Percentiles rank a stretch among this genome's conserved stretches.
Conservation (phyloP, 2,888 invertebrate genomes). For the Nasonia oneida region DNA sequence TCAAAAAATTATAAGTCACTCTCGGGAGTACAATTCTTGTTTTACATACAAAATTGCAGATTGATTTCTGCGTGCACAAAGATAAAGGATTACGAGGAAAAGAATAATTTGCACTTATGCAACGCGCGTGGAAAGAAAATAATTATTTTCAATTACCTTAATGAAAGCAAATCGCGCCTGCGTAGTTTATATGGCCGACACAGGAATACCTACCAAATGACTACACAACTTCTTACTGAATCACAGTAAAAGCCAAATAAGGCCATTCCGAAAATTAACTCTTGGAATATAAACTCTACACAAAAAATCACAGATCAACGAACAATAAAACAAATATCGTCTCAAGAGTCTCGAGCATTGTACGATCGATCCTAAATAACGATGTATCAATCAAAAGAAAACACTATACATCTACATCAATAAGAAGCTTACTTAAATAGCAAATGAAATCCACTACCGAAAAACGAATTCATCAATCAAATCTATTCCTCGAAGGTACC, state of each 20-base stretch:
- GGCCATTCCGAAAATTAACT: background rate
- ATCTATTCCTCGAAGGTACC: background rate
- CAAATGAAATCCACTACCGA: too few relatives aligned
- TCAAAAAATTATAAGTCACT: background rate
- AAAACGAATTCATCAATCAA: slow-evolving; percentile 27
- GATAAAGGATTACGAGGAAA: slow-evolving; percentile 28
- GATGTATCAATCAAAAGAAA: background rate
- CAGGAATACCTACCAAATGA: background rate
- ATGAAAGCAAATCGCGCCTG: background rate
- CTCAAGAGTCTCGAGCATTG: background rate
- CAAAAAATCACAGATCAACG: background rate
- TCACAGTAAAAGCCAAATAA: too few relatives aligned
- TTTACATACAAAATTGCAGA: background rate
- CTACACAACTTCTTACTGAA: background rate
- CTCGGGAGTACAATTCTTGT: background rate
- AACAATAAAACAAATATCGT: background rate
- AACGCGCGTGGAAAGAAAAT: slow-evolving; percentile 2
- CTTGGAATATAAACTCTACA: background rate
- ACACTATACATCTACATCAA: background rate
- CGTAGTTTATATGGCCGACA: background rate
- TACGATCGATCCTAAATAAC: background rate
- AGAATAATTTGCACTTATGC: slow-evolving; percentile 27
- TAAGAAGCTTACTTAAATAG: too few relatives aligned
- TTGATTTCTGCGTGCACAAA: background rate
- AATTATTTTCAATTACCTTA: slow-evolving; percentile 35